These are phyloP conservation scores for Rhopalosiphum maidis DNA, from an alignment of 1,140 invertebrate genomes.

Conservation along the genomic window DNA sequence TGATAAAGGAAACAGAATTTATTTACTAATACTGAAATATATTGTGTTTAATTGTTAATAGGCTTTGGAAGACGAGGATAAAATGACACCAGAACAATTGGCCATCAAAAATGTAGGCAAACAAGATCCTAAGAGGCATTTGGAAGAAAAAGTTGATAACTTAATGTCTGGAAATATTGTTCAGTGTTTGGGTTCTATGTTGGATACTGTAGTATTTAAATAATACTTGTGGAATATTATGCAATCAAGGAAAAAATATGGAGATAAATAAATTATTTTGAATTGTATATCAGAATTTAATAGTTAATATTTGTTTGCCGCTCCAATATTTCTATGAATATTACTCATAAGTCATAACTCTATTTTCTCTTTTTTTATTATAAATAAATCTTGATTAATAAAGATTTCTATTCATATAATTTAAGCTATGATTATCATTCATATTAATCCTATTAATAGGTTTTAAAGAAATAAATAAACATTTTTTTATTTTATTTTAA, in stretches of 20 bases:
- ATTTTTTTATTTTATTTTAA: not conserved
- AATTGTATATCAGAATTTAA: slow-evolving; percentile 14
- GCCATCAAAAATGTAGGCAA: slow-evolving; percentile 99
- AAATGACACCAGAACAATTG: slow-evolving; percentile 99
- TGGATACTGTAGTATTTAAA: slow-evolving; percentile 97
- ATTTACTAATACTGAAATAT: slow-evolving; percentile 3
- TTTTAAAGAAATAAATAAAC: not conserved
- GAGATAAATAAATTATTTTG: slow-evolving; percentile 30
- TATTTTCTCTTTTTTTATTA: slow-evolving; percentile 22
- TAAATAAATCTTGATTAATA: slow-evolving; percentile 26
- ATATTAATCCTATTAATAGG: not conserved
- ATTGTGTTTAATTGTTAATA: slow-evolving; percentile 62
- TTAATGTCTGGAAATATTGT: slow-evolving; percentile 99
- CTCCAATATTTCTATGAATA: slow-evolving; percentile 13
- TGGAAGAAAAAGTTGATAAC: slow-evolving; percentile 97
- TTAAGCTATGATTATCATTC: not conserved
- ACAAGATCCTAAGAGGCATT: slow-evolving; percentile 99
- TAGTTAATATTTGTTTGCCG: not conserved
- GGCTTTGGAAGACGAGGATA: slow-evolving; percentile 98
- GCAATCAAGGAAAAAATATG: not conserved
- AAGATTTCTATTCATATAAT: slow-evolving; percentile 5
- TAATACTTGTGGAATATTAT: slow-evolving; percentile 64
- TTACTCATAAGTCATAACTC: not conserved
- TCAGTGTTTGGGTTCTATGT: slow-evolving; percentile 97
- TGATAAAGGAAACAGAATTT: not conserved